Conservation (phyloP, 1,140 invertebrate species). For the Rhynchophorus ferrugineus region DNA sequence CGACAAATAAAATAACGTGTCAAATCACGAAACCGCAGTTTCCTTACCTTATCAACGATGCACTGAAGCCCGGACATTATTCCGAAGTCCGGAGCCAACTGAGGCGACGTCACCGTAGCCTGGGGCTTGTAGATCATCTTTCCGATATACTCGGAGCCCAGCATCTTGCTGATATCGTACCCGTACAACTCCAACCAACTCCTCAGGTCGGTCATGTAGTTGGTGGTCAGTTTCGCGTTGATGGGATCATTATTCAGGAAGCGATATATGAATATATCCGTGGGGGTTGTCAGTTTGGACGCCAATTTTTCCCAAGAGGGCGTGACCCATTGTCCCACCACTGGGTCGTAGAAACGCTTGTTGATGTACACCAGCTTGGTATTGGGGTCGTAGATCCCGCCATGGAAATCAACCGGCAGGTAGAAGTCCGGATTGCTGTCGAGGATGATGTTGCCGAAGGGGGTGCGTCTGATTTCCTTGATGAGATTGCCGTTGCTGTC, state of each 20-base stretch:
- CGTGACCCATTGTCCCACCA: conserved; percentile 90
- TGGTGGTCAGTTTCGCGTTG: conserved; percentile 65
- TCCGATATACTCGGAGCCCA: conserved; percentile 71
- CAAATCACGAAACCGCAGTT: too few species aligned
- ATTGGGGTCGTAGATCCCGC: conserved; percentile 75
- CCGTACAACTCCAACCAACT: conserved; percentile 84
- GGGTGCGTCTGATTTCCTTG: conserved; percentile 84
- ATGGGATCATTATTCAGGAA: conserved; percentile 90
- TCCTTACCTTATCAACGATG: conserved; percentile 70
- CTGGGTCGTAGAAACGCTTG: conserved; percentile 82
- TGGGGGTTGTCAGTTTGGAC: conserved; percentile 70
- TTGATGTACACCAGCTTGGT: conserved; percentile 78
- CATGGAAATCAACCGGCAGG: conserved; percentile 87
- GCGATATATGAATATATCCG: conserved; percentile 83
- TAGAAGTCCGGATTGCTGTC: conserved; percentile 90
- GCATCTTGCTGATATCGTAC: conserved; percentile 77
- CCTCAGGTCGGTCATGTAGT: conserved; percentile 75
- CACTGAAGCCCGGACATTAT: conserved; percentile 82
- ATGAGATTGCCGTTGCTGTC: conserved; percentile 83
- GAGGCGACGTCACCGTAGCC: conserved; percentile 66
- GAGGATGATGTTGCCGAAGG: conserved; percentile 78
- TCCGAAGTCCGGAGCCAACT: conserved; percentile 73
- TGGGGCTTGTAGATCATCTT: conserved; percentile 69
- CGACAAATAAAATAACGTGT: too few species aligned
- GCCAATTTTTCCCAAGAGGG: conserved; percentile 84